These are phyloP conservation scores for Ormyrus labotus DNA, from an alignment of 2,888 invertebrate genomes.

Conservation along the genomic window DNA sequence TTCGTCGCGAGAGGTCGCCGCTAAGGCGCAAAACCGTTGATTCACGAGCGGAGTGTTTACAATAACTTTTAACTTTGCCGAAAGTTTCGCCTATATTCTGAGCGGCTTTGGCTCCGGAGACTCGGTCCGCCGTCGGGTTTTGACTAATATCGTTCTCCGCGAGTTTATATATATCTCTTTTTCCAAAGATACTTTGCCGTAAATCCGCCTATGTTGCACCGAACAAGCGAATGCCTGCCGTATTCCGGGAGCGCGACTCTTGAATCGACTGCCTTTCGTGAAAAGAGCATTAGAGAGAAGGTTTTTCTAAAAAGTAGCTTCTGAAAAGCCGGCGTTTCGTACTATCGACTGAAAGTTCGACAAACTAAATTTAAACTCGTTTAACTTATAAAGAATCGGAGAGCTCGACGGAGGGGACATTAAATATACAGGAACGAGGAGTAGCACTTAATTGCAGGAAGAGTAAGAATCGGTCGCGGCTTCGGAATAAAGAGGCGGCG, in stretches of 20 bases:
- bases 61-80: slow-evolving; percentile 25
- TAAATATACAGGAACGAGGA: too few species aligned
- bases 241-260: neutral
- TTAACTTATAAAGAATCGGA: too few species aligned
- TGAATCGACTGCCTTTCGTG: too few species aligned
- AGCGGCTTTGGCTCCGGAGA: slow-evolving; percentile 5
- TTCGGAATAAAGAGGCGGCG: too few species aligned
- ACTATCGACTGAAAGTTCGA: too few species aligned
- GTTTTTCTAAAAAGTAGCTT: too few species aligned
- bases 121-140: neutral
- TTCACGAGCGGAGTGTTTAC: neutral
- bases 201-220: neutral
- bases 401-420: too few species aligned
- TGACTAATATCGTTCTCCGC: neutral
- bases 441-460: too few species aligned
- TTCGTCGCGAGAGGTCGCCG: neutral
- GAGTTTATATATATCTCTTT: slow-evolving; percentile 3
- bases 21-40: neutral
- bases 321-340: too few species aligned
- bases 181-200: slow-evolving; percentile 6
- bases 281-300: too few species aligned
- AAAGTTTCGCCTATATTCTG: slow-evolving; percentile 18
- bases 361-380: too few species aligned
- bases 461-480: too few species aligned
- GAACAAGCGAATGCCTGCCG: neutral